A percentile compares a stretch with the other conserved stretches of the same genome.
Evolutionary conservation across 2,888 invertebrate species (phyloP).

Genomic region (Buathra laborator): DNA sequence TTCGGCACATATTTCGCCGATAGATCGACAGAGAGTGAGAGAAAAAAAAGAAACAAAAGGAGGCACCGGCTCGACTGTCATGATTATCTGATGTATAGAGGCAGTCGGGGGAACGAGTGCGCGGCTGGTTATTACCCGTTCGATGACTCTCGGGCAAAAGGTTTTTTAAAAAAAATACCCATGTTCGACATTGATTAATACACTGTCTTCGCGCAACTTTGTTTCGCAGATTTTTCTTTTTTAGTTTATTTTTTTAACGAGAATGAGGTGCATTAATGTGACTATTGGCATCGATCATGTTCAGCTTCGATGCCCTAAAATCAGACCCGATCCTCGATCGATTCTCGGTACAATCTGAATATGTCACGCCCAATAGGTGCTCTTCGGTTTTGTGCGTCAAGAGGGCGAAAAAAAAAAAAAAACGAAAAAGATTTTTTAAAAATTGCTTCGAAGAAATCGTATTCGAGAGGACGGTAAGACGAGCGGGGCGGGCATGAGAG

Average conservation of each 20-base stretch:
- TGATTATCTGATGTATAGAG: neutral
- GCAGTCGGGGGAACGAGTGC: neutral
- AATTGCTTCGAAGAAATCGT: conserved; percentile 34
- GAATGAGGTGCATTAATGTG: neutral
- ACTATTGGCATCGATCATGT: conserved; percentile 26
- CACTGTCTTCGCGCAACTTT: conserved; percentile 7
- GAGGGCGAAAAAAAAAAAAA: neutral
- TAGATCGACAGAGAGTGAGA: conserved; percentile 32
- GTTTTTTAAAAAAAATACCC: conserved; percentile 12
- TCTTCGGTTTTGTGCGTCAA: conserved; percentile 27
- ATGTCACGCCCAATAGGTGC: conserved; percentile 74
- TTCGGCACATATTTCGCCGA: conserved; percentile 37
- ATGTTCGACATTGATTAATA: conserved; percentile 16
- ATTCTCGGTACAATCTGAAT: conserved; percentile 78
- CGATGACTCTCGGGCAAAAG: conserved; percentile 18
- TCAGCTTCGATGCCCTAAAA: conserved; percentile 12
- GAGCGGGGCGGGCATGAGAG: neutral
- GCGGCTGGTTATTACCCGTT: conserved; percentile 27
- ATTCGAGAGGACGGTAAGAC: neutral
- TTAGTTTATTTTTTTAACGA: neutral
- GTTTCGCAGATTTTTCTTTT: conserved; percentile 1
- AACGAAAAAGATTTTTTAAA: neutral
- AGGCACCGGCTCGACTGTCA: neutral
- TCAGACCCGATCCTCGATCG: conserved; percentile 67
- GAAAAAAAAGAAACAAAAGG: conserved; percentile 23